These are phyloP conservation scores for Sycobia sp. DNA, from an alignment of 1,140 invertebrate species.

Conservation along the genomic window DNA sequence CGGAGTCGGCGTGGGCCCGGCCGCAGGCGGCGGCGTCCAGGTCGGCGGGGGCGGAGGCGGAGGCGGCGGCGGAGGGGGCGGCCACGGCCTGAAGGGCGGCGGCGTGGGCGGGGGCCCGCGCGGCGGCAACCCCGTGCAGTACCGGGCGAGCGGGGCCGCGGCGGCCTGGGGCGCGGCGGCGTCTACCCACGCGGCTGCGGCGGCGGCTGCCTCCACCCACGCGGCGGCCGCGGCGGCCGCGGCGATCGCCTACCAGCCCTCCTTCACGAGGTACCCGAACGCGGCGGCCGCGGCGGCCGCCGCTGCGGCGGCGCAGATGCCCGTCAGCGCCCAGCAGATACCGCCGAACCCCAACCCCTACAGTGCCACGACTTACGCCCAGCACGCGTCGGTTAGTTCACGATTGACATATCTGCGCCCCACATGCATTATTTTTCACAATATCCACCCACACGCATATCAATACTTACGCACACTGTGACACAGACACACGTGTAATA, in stretches of 20 bases:
- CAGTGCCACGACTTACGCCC: constrained; percentile 57
- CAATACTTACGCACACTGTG: too few relatives aligned
- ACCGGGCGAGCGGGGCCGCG: constrained; percentile 50
- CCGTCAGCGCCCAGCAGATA: constrained; percentile 55
- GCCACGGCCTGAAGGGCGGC: constrained; percentile 44
- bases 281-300: constrained; percentile 45
- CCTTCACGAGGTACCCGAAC: constrained; percentile 57
- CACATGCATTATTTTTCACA: too few relatives aligned
- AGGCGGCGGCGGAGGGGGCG: constrained; percentile 38
- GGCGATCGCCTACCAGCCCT: constrained; percentile 50
- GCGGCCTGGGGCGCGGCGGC: constrained; percentile 53
- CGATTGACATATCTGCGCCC: too few relatives aligned
- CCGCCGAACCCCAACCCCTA: constrained; percentile 57
- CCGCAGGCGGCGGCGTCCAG: constrained; percentile 53
- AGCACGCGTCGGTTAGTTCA: constrained; percentile 56
- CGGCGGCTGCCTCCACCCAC: constrained; percentile 50
- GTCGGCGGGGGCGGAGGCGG: constrained; percentile 51
- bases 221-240: constrained; percentile 50
- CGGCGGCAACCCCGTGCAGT: constrained; percentile 57
- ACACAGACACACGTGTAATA: too few relatives aligned
- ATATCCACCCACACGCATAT: too few relatives aligned
- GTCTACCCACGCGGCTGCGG: constrained; percentile 51
- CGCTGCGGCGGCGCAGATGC: constrained; percentile 47
- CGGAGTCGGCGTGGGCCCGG: constrained; percentile 50
- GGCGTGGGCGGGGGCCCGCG: constrained; percentile 53